Percentiles rank a stretch among this genome's conserved stretches.
phyloP scores from a whole-genome alignment of 2,888 invertebrate species.

The Scelioninae gen. 1 region DNA sequence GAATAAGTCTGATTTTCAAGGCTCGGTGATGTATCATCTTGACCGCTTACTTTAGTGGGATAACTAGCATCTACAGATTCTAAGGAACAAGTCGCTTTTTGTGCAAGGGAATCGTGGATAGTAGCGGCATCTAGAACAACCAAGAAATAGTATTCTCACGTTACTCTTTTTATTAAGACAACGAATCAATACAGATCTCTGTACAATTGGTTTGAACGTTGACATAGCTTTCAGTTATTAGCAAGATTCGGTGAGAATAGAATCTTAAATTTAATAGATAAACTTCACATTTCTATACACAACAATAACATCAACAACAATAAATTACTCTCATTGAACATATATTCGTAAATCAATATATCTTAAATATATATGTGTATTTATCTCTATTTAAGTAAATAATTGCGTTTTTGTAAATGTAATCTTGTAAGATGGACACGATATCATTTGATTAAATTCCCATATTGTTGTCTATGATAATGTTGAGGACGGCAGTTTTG shows the following conservation, averaged over 20 bases:
- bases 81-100: slow-evolving; percentile 82
- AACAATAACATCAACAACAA: slow-evolving; percentile 63
- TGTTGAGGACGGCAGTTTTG: slow-evolving; percentile 80
- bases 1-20: slow-evolving; percentile 82
- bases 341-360: slow-evolving; percentile 58
- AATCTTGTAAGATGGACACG: slow-evolving; percentile 68
- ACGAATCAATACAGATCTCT: slow-evolving; percentile 55
- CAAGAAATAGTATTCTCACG: slow-evolving; percentile 76
- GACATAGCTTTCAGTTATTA: slow-evolving; percentile 26
- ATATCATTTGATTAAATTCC: slow-evolving; percentile 77
- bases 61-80: slow-evolving; percentile 84
- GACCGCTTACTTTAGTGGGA: slow-evolving; percentile 79
- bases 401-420: slow-evolving; percentile 45
- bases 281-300: slow-evolving; percentile 45
- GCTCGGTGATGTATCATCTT: slow-evolving; percentile 75
- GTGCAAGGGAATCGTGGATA: slow-evolving; percentile 82
- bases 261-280: slow-evolving; percentile 52
- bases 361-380: slow-evolving; percentile 41
- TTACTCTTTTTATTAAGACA: slow-evolving; percentile 73
- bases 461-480: slow-evolving; percentile 81
- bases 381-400: slow-evolving; percentile 55
- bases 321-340: slow-evolving; percentile 61
- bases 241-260: slow-evolving; percentile 48
- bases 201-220: slow-evolving; percentile 54
- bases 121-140: slow-evolving; percentile 84